Evolutionary conservation across 2,888 invertebrate genomes (phyloP), one percentile per base, ranked within the genome.

Genomic region (Limulus polyphemus): DNA sequence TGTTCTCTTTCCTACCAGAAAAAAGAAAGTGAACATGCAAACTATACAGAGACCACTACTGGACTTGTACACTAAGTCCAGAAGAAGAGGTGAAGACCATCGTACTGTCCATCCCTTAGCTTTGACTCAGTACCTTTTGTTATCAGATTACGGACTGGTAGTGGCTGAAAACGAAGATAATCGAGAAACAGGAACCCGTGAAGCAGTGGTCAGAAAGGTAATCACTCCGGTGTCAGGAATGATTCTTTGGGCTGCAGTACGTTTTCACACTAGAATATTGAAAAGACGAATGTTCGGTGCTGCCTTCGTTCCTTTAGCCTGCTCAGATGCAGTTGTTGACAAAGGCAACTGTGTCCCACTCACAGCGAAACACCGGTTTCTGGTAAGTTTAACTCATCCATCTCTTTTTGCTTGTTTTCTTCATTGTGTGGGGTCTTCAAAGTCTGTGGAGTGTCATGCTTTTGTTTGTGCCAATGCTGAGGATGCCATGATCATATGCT

Each of bases 31-130:
- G 50, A 68, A 68, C 7, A 67, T 69, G 3, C 57, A 61, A 52
- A 62, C 65, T 9, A 14, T 69, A 32, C 69, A 69, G 52, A 62
- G 65, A 5, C 67, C 68, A 14, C 17, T 69, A n/a, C 49, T 69
- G 49, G 67, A 68, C 12, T 50, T 69, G 13, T 69, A 69, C 48
- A 60, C 63, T 0, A 62, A 59, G 16, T 64, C 65, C 11, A 56
- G 65, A 4, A 55, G 68, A n/a, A 61, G 65, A 56, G 60, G 70
- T 63, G 68, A 72, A 68, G 54, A 70, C 68, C 32, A 70, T 62
- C 46, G 74, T 68, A 49, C 72, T 49, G 52, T 73, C 68, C 51
- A 70, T 67, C 62, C 69, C 10, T 56, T 64, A 49, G 65, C 68
- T 0, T 51, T 67, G 2, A 65, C 67, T 14, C 69, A 69, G 57